These are phyloP conservation scores for Melipona beecheii DNA, from an alignment of 2,888 invertebrate genomes.

Conservation along the genomic window DNA sequence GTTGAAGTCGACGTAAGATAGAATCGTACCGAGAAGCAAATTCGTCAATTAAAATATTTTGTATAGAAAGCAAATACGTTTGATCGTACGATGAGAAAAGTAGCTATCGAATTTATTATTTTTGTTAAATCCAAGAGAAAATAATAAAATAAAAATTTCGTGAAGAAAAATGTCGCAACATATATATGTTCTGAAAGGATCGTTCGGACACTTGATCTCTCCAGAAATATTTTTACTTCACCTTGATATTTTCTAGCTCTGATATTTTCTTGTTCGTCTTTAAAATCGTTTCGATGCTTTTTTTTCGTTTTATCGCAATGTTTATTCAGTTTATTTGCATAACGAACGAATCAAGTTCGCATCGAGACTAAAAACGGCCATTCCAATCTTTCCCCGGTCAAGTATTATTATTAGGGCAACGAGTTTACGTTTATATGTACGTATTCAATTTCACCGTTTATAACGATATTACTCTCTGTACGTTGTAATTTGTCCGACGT, in stretches of 20 bases:
- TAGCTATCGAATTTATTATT: no score
- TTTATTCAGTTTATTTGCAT: constrained; percentile 18
- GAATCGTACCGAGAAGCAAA: neutral
- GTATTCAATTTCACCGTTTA: neutral
- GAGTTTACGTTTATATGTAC: neutral
- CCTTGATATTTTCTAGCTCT: neutral
- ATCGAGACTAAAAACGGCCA: neutral
- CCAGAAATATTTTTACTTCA: neutral
- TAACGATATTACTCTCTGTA: neutral
- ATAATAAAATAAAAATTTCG: no score
- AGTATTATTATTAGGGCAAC: neutral
- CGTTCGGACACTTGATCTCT: neutral
- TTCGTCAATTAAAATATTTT: neutral
- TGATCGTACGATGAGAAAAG: neutral
- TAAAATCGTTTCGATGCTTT: neutral
- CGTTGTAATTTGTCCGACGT: constrained; percentile 17
- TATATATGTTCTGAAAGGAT: neutral
- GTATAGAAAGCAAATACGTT: neutral
- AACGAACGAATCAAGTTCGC: neutral
- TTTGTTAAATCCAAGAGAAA: no score
- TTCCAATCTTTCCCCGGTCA: neutral
- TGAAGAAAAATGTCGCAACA: neutral
- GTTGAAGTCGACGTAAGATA: neutral
- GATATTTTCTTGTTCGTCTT: neutral
- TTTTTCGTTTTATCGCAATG: neutral